Base-by-base conservation (phyloP, 2,113 vertebrate species). In the Channa argus region DNA sequence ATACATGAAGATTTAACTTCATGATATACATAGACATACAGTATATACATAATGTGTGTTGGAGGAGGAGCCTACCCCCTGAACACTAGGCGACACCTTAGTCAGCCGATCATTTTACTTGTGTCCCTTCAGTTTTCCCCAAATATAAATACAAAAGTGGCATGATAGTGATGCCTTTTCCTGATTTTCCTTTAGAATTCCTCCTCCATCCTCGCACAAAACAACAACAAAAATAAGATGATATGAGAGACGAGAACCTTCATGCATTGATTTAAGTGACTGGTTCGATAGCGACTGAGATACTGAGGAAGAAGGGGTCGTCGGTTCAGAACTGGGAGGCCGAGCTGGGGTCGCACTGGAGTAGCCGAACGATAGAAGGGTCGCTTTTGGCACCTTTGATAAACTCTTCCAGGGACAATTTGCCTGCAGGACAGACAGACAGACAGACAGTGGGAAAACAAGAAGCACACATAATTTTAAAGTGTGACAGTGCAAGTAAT, bases 351-450 rank as follows among this genome's bases (percentile, higher is more conserved):
- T 99, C 97, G 0, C 98, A 99, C 94, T 99, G 97, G 90, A 99
- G 96, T 95, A 99, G 95, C 85, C 97, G 95, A 72, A 99, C 98
- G 52, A 99, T 99, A 89, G 97, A 99, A 1, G 98, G 98, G 92
- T 99, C 98, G 11, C 97, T 99, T 94, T 99, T 99, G 94, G 98
- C 98, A 79, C 98, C 98, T 93, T 95, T 95, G 94, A 99, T 99
- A 90, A 99, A 99, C 90, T 99, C 98, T 91, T 99, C 98, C 93
- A 99, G 93, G 7, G 98, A 99, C 49, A 99, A 87, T 86, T 98
- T 98, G 52, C 98, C 98, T 99, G 93, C 1, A 44, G 73, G 34
- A 50, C 10, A 41, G 53, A 71, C 1, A 6, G 24, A 24, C 14
- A 41, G 41, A 51, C 9, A 70, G 5, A 73, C 24, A 24, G 1